phyloP scores from a whole-genome alignment of 2,113 vertebrate species.

The Caloenas nicobarica region DNA sequence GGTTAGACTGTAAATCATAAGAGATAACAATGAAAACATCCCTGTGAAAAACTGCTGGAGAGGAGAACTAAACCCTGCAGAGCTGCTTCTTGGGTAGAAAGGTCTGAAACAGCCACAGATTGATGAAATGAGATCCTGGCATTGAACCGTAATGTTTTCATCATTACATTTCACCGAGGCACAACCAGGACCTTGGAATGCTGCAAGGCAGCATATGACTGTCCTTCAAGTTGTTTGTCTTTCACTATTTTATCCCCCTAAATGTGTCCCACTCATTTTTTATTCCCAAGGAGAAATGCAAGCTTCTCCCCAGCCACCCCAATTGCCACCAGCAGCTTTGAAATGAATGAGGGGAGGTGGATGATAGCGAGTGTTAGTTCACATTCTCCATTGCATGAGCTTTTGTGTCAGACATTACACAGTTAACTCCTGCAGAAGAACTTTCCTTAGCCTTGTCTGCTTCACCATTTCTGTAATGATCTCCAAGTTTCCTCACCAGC shows the following conservation, averaged over 20 bases:
- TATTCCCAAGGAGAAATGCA: background rate
- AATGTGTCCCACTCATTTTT: background rate
- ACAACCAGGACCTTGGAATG: background rate
- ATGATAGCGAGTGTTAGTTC: background rate
- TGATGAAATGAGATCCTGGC: background rate
- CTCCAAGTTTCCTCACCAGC: background rate
- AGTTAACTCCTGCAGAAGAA: background rate
- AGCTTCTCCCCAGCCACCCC: background rate
- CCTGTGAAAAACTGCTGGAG: background rate
- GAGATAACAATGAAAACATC: background rate
- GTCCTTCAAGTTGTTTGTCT: background rate
- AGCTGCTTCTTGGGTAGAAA: background rate
- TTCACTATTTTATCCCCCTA: background rate
- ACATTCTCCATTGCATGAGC: background rate
- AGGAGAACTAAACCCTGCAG: background rate
- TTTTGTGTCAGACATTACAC: background rate
- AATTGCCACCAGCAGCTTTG: background rate
- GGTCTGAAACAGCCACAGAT: background rate
- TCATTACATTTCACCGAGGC: background rate
- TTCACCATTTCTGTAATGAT: background rate
- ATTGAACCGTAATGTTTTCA: background rate
- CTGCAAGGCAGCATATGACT: background rate
- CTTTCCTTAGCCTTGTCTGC: background rate
- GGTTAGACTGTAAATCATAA: background rate
- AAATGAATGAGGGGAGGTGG: accelerated